phyloP scores from a whole-genome alignment of 30 jellyfish, hydroid and myxozoan genomes.

The Aurelia sp. region DNA sequence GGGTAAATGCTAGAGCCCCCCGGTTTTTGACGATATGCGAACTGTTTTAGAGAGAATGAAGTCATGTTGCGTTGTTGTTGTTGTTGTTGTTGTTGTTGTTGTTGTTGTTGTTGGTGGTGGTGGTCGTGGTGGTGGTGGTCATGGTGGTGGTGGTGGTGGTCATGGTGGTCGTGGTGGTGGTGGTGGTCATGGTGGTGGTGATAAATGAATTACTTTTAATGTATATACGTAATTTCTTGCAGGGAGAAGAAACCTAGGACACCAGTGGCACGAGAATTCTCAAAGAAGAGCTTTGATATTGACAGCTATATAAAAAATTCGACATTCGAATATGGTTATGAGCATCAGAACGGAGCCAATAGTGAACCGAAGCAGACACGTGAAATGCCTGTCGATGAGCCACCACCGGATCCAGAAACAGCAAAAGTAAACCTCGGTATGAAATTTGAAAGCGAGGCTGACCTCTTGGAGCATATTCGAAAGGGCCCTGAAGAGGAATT shows the following conservation, averaged over 20 bases:
- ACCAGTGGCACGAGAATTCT: not conserved
- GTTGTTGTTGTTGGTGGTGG: no score
- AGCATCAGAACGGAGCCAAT: slow-evolving; percentile 18
- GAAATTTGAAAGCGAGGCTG: slow-evolving; percentile 67
- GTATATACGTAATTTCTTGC: no score
- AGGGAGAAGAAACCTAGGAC: not conserved
- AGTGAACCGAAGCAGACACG: not conserved
- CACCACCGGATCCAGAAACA: slow-evolving; percentile 9
- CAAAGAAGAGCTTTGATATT: slow-evolving; percentile 38
- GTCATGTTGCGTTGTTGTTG: no score
- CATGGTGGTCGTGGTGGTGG: no score
- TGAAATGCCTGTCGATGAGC: not conserved
- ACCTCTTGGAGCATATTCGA: slow-evolving; percentile 53
- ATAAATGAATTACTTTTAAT: no score
- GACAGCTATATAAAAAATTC: slow-evolving; percentile 40
- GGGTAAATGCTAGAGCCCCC: no score
- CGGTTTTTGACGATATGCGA: no score
- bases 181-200: no score
- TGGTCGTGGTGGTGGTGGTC: no score
- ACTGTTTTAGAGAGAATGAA: no score
- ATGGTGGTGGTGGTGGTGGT: no score
- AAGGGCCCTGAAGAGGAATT: slow-evolving; percentile 28
- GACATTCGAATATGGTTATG: slow-evolving; percentile 42
- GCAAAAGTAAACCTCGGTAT: slow-evolving; percentile 52
- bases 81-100: no score